Evolutionary conservation across 1,140 invertebrate genomes (phyloP).

Genomic region (Drosophila kohkoa): DNA sequence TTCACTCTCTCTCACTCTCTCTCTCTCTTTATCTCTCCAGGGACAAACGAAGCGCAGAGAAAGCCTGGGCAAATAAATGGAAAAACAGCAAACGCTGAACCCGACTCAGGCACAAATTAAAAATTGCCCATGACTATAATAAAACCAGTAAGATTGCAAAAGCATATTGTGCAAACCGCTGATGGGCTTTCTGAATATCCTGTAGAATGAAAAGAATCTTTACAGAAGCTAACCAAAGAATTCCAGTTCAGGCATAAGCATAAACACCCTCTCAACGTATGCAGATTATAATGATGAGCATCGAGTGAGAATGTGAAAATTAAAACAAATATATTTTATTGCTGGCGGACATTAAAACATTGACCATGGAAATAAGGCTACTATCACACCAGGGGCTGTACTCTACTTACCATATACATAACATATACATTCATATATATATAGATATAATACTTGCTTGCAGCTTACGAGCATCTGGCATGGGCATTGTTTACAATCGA

Average conservation of each 20-base stretch:
- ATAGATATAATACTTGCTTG: neutral
- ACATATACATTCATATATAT: too few species aligned
- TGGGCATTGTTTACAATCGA: slow-evolving; percentile 7
- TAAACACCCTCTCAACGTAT: neutral
- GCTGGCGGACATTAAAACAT: slow-evolving; percentile 43
- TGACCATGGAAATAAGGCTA: slow-evolving; percentile 27
- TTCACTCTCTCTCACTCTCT: too few species aligned
- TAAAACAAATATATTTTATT: slow-evolving; percentile 45
- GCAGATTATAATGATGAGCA: neutral
- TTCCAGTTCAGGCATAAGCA: neutral
- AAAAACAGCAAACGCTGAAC: slow-evolving; percentile 31
- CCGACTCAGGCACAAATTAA: slow-evolving; percentile 44
- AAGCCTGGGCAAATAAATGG: slow-evolving; percentile 38
- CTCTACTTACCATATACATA: too few species aligned
- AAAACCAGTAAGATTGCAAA: slow-evolving; percentile 26
- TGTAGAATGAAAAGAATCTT: neutral
- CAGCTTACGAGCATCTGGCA: slow-evolving; percentile 3
- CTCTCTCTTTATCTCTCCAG: neutral
- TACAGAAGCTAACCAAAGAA: neutral
- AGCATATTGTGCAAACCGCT: neutral
- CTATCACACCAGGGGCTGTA: neutral
- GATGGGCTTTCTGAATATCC: neutral
- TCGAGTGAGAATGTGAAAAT: slow-evolving; percentile 12
- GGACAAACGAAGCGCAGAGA: slow-evolving; percentile 19
- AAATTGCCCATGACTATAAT: slow-evolving; percentile 40